These are phyloP conservation scores for Emesis russula DNA, from an alignment of 2,888 invertebrate species.

Conservation along the genomic window DNA sequence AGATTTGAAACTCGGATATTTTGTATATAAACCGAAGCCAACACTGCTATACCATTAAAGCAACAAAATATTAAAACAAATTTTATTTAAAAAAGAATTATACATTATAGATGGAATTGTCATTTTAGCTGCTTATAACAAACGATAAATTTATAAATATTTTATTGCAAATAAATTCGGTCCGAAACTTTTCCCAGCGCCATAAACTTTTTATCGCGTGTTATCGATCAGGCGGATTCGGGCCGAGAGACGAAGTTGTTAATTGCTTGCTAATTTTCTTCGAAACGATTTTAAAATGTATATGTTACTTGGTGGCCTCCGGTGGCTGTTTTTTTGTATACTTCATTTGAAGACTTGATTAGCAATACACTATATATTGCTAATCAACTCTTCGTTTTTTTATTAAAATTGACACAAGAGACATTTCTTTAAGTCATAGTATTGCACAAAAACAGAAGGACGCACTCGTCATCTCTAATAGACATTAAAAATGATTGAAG, in stretches of 20 bases:
- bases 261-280: constrained; percentile 64
- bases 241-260: constrained; percentile 51
- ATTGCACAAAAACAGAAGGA: too few relatives aligned
- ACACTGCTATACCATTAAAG: too few relatives aligned
- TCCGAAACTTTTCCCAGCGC: constrained; percentile 13
- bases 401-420: too few relatives aligned
- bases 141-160: constrained; percentile 71
- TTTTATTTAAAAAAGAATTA: too few relatives aligned
- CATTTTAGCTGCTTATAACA: background rate
- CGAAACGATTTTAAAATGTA: constrained; percentile 11
- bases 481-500: too few relatives aligned
- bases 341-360: background rate
- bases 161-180: constrained; percentile 14
- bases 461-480: too few relatives aligned
- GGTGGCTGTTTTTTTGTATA: background rate
- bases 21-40: too few relatives aligned
- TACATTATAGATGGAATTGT: too few relatives aligned
- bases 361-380: background rate
- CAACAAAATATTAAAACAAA: too few relatives aligned
- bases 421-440: too few relatives aligned
- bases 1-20: too few relatives aligned
- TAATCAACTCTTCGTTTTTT: too few relatives aligned
- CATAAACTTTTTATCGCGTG: constrained; percentile 47
- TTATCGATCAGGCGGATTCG: constrained; percentile 53
- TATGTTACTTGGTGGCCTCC: background rate